Percentiles rank a stretch among this genome's conserved stretches.
These are phyloP conservation scores for Chaetodon auriga DNA, from an alignment of 2,113 vertebrate species.

Conservation along the genomic window DNA sequence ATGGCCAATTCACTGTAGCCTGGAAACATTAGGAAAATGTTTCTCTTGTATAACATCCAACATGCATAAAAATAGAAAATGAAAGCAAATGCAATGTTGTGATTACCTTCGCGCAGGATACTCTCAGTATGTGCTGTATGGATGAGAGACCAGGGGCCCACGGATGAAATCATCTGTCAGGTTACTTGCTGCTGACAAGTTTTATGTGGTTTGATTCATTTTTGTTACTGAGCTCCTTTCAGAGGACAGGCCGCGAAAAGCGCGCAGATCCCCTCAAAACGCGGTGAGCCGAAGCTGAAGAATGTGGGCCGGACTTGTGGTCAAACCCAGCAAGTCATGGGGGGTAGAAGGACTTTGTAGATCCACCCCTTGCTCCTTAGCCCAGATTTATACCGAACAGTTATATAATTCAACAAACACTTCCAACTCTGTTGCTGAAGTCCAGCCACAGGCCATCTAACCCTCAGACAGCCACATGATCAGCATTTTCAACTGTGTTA, in stretches of 20 bases:
- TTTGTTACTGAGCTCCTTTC: slow-evolving; percentile 35
- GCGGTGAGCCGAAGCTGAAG: slow-evolving; percentile 60
- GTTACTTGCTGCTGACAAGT: slow-evolving; percentile 51
- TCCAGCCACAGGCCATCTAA: slow-evolving; percentile 49
- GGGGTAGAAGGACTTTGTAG: slow-evolving; percentile 54
- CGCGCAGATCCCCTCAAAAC: slow-evolving; percentile 43
- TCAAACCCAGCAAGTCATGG: slow-evolving; percentile 66
- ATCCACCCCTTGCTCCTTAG: slow-evolving; percentile 68
- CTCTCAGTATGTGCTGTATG: slow-evolving; percentile 33
- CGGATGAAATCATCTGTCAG: slow-evolving; percentile 64
- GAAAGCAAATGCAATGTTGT: slow-evolving; percentile 56
- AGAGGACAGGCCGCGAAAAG: slow-evolving; percentile 56
- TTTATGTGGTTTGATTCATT: slow-evolving; percentile 60
- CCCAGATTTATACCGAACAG: slow-evolving; percentile 66
- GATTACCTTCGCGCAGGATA: slow-evolving; percentile 53
- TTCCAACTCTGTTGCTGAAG: slow-evolving; percentile 69
- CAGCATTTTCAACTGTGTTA: slow-evolving; percentile 47
- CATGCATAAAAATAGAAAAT: slow-evolving; percentile 73
- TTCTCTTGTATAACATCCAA: slow-evolving; percentile 70
- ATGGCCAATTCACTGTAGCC: slow-evolving; percentile 69
- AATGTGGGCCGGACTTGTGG: slow-evolving; percentile 74
- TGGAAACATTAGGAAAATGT: slow-evolving; percentile 74
- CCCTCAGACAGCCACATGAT: slow-evolving; percentile 47
- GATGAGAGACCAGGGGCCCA: slow-evolving; percentile 30
- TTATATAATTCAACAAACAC: slow-evolving; percentile 83